phyloP scores from a whole-genome alignment of 2,113 vertebrate genomes.

The Calonectris borealis region DNA sequence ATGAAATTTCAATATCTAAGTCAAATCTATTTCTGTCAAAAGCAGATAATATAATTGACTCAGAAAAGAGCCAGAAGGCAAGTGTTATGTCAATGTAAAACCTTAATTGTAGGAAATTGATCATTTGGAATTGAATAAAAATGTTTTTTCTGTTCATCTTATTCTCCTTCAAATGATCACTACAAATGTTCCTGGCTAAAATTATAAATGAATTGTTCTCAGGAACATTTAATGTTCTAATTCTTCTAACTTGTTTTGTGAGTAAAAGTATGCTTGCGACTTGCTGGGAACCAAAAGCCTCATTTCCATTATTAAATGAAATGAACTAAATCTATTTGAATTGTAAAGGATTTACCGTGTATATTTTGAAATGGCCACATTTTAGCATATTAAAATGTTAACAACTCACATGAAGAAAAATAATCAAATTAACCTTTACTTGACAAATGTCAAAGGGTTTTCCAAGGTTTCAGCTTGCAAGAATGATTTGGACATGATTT shows the following conservation, averaged over 20 bases:
- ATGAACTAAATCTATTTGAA: background rate
- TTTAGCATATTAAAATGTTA: background rate
- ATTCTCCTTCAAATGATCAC: background rate
- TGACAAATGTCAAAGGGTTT: background rate
- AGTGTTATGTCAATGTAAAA: slow-evolving; percentile 2
- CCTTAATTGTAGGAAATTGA: slow-evolving; percentile 46
- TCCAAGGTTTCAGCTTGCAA: background rate
- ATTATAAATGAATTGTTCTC: slow-evolving; percentile 21
- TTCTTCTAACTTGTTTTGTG: background rate
- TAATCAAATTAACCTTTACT: background rate
- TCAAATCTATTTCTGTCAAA: slow-evolving; percentile 51
- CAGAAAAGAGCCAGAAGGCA: slow-evolving; percentile 40
- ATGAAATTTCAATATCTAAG: slow-evolving; percentile 25
- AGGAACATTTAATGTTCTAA: slow-evolving; percentile 4
- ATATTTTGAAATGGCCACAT: background rate
- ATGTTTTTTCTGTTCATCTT: background rate
- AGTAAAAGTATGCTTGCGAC: background rate
- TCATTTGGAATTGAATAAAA: slow-evolving; percentile 28
- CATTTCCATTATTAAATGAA: background rate
- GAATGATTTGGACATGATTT: background rate
- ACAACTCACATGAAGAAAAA: background rate
- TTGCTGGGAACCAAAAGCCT: background rate
- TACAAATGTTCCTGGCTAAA: background rate
- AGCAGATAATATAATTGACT: slow-evolving; percentile 12
- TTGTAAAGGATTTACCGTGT: background rate